These are phyloP conservation scores for Xiphydria camelus DNA, from an alignment of 2,888 invertebrate genomes.

Conservation along the genomic window DNA sequence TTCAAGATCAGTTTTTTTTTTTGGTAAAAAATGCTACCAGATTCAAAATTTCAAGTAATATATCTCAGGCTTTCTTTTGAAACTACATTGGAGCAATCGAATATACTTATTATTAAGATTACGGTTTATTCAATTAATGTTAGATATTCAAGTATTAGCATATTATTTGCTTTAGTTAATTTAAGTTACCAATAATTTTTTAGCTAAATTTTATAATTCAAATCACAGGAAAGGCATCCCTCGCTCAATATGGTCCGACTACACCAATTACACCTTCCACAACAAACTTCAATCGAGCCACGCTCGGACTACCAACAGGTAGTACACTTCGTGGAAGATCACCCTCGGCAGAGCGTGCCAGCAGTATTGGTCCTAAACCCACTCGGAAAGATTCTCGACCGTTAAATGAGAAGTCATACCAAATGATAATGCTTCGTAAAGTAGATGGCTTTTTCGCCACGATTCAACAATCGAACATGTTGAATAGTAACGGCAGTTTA, in stretches of 20 bases:
- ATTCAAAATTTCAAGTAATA: too few relatives aligned
- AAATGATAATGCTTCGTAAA: slow-evolving; percentile 39
- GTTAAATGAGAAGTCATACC: slow-evolving; percentile 45
- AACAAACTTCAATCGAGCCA: slow-evolving; percentile 12
- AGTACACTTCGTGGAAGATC: slow-evolving; percentile 30
- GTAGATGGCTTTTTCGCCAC: slow-evolving; percentile 43
- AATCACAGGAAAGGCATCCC: slow-evolving; percentile 18
- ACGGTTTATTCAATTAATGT: too few relatives aligned
- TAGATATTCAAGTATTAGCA: slow-evolving; percentile 13
- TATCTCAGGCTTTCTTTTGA: too few relatives aligned
- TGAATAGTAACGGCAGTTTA: slow-evolving; percentile 45
- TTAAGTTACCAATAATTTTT: not conserved
- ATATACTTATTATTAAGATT: too few relatives aligned
- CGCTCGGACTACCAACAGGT: slow-evolving; percentile 19
- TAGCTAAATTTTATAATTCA: not conserved
- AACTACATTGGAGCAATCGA: too few relatives aligned
- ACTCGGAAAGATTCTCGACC: slow-evolving; percentile 45
- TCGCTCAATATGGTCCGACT: slow-evolving; percentile 18
- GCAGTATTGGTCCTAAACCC: slow-evolving; percentile 31
- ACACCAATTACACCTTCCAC: slow-evolving; percentile 28
- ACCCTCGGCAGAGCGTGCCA: slow-evolving; percentile 44
- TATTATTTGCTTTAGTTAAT: not conserved
- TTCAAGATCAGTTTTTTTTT: too few relatives aligned
- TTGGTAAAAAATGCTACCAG: too few relatives aligned
- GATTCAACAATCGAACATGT: slow-evolving; percentile 29